Base-by-base conservation (phyloP, 2,113 vertebrate species). In the Cynoglossus semilaevis region DNA sequence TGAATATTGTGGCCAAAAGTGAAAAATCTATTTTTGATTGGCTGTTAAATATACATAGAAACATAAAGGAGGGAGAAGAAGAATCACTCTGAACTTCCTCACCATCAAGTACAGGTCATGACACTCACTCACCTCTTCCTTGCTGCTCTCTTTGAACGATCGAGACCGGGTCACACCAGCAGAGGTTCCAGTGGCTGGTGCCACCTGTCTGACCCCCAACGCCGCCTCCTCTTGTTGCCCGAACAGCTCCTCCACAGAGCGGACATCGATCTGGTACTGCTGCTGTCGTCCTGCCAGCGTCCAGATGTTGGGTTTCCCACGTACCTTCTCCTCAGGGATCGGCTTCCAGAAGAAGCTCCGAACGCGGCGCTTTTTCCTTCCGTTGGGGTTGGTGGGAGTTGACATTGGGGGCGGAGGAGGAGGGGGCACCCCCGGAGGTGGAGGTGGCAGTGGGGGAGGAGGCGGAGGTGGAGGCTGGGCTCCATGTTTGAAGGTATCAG, bases 281-380 rank as follows among this genome's bases (percentile, higher is more conserved):
- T 94, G 93, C 11, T 94, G 93, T 38, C 92, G 87, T 35, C 93
- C 93, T 2, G 93, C 92, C 82, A 96, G 70, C 0, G 97, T 98
- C 97, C 97, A 99, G 81, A 99, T 99, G 74, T 99, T 99, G 62
- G 90, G 94, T 80, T 95, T 97, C 42, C 93, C 95, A 0, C 94
- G 92, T 7, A 99, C 96, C 75, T 98, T 96, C 76, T 98, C 96
- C 81, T 98, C 97, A 0, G 96, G 97, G 61, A 98, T 99, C 8
- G 95, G 93, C 85, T 97, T 99, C 97, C 97, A 99, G 86, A 94
- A 99, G 73, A 99, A 99, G 80, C 92, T 98, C 48, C 95, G 91
- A 66, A 98, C 93, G 0, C 94, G 86, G 10, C 93, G 95, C 71
- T 95, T 97, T 79, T 92, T 95, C 1, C 89, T 88, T n/a, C 19